phyloP scores from a whole-genome alignment of 2,888 invertebrate species.

The Heteropelma amictum region DNA sequence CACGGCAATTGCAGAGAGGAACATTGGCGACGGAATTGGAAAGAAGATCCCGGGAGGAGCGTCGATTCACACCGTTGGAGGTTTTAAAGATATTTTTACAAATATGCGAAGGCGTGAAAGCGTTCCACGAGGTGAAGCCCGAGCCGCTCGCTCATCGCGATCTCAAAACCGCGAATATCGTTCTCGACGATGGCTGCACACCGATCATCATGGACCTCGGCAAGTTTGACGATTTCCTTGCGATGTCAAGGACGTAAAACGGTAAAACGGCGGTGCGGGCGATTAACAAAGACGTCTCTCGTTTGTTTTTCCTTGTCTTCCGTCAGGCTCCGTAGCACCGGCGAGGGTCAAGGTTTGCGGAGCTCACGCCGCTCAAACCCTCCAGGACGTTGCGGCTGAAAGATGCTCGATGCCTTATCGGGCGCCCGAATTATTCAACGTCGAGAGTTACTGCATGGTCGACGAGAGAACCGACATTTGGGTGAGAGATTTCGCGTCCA shows the following conservation, averaged over 20 bases:
- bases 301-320: background rate
- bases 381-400: slow-evolving; percentile 90
- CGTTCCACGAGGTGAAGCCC: slow-evolving; percentile 86
- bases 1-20: slow-evolving; percentile 80
- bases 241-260: background rate
- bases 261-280: background rate
- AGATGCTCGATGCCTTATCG: slow-evolving; percentile 92
- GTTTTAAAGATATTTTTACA: slow-evolving; percentile 85
- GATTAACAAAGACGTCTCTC: background rate
- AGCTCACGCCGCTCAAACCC: slow-evolving; percentile 83
- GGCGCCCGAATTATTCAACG: slow-evolving; percentile 92
- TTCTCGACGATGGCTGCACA: slow-evolving; percentile 84
- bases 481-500: slow-evolving; percentile 82
- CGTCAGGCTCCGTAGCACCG: slow-evolving; percentile 83
- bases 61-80: slow-evolving; percentile 83
- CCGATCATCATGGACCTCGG: slow-evolving; percentile 92
- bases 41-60: slow-evolving; percentile 80
- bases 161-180: slow-evolving; percentile 91
- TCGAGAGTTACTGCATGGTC: slow-evolving; percentile 88
- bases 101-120: slow-evolving; percentile 86
- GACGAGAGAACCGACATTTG: slow-evolving; percentile 93
- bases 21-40: slow-evolving; percentile 86
- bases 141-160: slow-evolving; percentile 90
- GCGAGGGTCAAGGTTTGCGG: slow-evolving; percentile 84
- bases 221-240: slow-evolving; percentile 58